Evolutionary conservation across 2,797 vertebrate genomes (phyloP).

Genomic region (Chrosomus eos): DNA sequence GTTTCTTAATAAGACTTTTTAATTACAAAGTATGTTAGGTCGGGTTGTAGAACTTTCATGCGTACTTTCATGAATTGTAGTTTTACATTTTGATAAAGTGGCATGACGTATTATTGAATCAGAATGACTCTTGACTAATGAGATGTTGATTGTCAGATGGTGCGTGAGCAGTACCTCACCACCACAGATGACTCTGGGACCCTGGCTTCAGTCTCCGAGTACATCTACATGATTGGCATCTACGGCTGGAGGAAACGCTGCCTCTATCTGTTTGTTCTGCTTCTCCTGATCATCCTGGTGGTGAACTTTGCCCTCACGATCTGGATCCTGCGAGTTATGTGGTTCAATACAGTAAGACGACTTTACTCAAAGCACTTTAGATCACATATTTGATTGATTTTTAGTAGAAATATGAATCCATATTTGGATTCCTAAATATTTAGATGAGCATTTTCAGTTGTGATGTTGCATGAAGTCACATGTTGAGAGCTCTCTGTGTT

Average conservation of each 20-base stretch:
- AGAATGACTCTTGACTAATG: not conserved
- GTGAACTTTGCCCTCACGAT: conserved; percentile 93
- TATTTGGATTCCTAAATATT: not conserved
- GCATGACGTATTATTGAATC: not conserved
- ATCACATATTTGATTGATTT: not conserved
- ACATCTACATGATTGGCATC: conserved; percentile 91
- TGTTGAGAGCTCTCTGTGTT: not conserved
- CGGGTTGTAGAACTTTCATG: not conserved
- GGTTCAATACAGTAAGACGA: conserved; percentile 90
- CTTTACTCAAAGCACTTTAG: not conserved
- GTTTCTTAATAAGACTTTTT: not conserved
- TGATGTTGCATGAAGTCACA: not conserved
- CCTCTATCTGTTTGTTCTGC: conserved; percentile 92
- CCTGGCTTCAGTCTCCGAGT: conserved; percentile 72
- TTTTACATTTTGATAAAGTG: not conserved
- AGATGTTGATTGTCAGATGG: conserved; percentile 81
- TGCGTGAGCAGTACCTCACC: conserved; percentile 88
- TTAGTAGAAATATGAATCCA: not conserved
- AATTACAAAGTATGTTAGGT: not conserved
- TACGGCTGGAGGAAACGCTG: conserved; percentile 98
- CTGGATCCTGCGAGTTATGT: conserved; percentile 97
- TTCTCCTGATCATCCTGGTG: conserved; percentile 88
- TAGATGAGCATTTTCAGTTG: not conserved
- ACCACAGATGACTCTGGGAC: conserved; percentile 81
- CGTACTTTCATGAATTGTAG: not conserved